Evolutionary conservation across 2,797 vertebrate species (phyloP).

Genomic region (Chromis chromis): DNA sequence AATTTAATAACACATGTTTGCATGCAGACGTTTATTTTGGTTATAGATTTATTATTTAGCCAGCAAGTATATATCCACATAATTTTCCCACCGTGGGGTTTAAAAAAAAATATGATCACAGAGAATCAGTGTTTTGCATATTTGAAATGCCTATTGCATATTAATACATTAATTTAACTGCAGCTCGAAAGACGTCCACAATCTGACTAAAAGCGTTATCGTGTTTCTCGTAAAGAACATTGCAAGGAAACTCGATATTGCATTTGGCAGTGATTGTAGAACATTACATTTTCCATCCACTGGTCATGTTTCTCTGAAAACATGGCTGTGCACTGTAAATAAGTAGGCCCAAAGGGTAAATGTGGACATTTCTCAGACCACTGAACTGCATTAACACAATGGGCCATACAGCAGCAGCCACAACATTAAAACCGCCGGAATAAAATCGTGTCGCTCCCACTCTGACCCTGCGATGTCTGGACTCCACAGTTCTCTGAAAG

Average conservation of each 20-base stretch:
- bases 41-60: constrained; percentile 24
- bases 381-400: constrained; percentile 55
- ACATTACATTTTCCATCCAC: constrained; percentile 48
- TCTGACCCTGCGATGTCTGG: too few species aligned
- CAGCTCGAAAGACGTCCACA: constrained; percentile 26
- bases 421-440: too few species aligned
- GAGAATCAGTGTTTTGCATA: constrained; percentile 37
- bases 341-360: constrained; percentile 54
- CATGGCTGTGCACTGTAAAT: constrained; percentile 51
- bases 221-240: constrained; percentile 50
- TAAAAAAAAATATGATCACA: constrained; percentile 33
- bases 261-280: constrained; percentile 42
- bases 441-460: too few species aligned
- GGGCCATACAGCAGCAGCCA: constrained; percentile 29
- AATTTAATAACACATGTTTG: constrained; percentile 16
- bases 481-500: too few species aligned
- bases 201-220: constrained; percentile 63
- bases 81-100: neutral
- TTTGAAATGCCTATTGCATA: constrained; percentile 50
- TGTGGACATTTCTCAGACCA: constrained; percentile 51
- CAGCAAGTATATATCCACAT: constrained; percentile 24
- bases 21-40: constrained; percentile 30
- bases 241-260: constrained; percentile 44
- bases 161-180: constrained; percentile 52
- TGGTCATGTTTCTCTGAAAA: constrained; percentile 52